These are phyloP conservation scores for Florisuga fusca DNA, from an alignment of 2,797 vertebrate species.

Conservation along the genomic window DNA sequence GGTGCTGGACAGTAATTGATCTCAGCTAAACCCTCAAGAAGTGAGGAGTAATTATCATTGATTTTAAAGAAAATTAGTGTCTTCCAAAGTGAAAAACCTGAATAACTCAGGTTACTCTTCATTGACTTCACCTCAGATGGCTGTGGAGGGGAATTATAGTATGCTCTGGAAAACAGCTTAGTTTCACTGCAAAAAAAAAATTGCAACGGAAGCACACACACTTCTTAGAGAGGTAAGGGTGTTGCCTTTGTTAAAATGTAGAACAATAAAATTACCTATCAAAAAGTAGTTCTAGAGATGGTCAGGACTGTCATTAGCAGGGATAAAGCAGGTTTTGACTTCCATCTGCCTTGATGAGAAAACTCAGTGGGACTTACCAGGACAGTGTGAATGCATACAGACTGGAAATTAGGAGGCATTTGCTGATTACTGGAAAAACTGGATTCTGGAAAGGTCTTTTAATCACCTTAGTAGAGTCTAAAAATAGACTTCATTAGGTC, in stretches of 20 bases:
- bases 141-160: neutral
- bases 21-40: constrained; percentile 1
- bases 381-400: neutral
- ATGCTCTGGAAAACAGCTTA: neutral
- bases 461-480: neutral
- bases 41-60: neutral
- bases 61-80: constrained; percentile 2
- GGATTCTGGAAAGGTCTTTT: neutral
- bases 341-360: neutral
- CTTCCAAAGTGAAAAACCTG: neutral
- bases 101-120: neutral
- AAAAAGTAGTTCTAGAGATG: neutral
- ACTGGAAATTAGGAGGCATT: neutral
- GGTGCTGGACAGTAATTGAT: neutral
- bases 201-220: neutral
- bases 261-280: neutral
- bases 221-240: neutral
- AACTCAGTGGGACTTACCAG: neutral
- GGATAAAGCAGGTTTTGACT: neutral
- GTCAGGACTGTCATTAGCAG: neutral
- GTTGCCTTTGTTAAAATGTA: neutral
- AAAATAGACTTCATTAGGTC: neutral
- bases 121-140: neutral
- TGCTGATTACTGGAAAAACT: neutral
- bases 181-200: neutral